These are phyloP conservation scores for Odontocerum albicorne DNA, from an alignment of 2,888 invertebrate species.

Conservation along the genomic window DNA sequence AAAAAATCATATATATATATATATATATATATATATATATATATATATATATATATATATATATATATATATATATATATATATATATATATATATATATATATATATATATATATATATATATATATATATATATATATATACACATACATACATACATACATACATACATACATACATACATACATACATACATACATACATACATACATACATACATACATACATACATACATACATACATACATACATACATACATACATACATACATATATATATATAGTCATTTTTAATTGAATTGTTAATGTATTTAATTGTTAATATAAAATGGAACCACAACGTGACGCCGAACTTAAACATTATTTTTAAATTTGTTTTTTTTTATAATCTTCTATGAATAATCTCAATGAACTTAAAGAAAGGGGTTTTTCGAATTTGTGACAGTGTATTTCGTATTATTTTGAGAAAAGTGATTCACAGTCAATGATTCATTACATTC, in stretches of 20 bases:
- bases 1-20: conserved; percentile 4
- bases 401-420: no score
- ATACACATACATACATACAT: conserved; percentile 11
- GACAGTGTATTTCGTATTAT: no score
- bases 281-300: not conserved
- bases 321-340: no score
- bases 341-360: no score
- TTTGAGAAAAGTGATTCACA: no score
- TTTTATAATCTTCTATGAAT: not conserved
- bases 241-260: conserved; percentile 8
- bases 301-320: no score
- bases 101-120: conserved; percentile 15
- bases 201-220: conserved; percentile 11
- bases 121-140: conserved; percentile 15
- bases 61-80: conserved; percentile 15
- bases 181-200: conserved; percentile 10
- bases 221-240: conserved; percentile 12
- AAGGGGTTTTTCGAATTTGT: no score
- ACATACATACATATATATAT: conserved; percentile 9
- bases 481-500: no score
- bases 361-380: no score
- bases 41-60: conserved; percentile 15
- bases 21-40: conserved; percentile 13
- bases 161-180: conserved; percentile 9
- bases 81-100: conserved; percentile 15